Evolutionary conservation across 2,113 vertebrate species (phyloP).

Genomic region (Rhineura floridana): DNA sequence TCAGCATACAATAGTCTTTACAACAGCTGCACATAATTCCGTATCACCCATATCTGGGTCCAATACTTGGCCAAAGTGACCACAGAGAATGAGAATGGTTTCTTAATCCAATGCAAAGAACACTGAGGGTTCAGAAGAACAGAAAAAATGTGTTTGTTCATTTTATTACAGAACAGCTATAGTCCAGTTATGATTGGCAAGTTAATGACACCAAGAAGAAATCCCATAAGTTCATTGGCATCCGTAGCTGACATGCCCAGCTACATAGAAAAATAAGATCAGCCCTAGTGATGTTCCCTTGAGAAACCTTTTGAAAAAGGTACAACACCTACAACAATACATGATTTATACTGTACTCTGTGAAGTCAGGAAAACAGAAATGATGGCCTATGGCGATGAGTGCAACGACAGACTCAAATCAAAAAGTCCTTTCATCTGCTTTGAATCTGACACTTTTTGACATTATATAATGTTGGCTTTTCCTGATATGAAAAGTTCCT

Average conservation of each 20-base stretch:
- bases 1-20: too few relatives aligned
- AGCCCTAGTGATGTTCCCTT: background rate
- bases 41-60: background rate
- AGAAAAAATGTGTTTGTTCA: background rate
- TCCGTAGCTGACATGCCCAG: background rate
- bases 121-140: background rate
- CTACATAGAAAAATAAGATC: background rate
- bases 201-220: background rate
- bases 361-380: constrained; percentile 10
- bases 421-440: constrained; percentile 33
- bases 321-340: background rate
- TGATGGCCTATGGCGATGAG: constrained; percentile 6
- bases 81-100: background rate
- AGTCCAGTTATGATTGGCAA: background rate
- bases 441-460: constrained; percentile 19
- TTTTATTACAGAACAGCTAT: background rate
- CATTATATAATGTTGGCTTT: constrained; percentile 31
- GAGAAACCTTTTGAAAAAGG: background rate
- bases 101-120: background rate
- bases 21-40: background rate
- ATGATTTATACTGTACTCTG: constrained; percentile 10
- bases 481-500: constrained; percentile 24
- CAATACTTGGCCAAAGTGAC: background rate
- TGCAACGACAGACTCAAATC: background rate
- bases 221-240: background rate